Evolutionary conservation across 2,888 invertebrate genomes (phyloP).

Genomic region (Zaprionus bogoriensis): DNA sequence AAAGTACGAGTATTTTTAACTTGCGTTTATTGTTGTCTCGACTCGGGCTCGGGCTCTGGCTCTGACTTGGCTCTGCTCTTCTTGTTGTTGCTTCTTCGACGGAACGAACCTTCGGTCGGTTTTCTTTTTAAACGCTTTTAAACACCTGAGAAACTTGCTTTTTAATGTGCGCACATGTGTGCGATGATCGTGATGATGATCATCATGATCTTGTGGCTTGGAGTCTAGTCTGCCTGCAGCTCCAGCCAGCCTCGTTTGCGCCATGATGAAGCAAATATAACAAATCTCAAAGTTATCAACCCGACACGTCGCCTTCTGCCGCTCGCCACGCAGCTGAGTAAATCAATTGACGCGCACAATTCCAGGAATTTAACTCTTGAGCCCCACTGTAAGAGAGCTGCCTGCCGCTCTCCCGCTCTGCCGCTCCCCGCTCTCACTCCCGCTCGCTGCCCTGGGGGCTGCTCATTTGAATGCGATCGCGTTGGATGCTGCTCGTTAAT

Average conservation of each 20-base stretch:
- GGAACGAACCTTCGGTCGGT: conserved; percentile 59
- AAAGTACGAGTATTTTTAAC: conserved; percentile 74
- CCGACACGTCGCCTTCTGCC: conserved; percentile 46
- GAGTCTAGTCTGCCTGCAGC: conserved; percentile 10
- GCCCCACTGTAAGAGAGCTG: neutral
- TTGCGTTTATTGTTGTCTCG: conserved; percentile 70
- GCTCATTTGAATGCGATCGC: conserved; percentile 67
- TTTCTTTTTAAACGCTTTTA: conserved; percentile 78
- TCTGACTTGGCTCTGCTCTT: conserved; percentile 26
- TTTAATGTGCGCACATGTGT: conserved; percentile 77
- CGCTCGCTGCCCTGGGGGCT: conserved; percentile 1
- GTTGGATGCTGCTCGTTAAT: conserved; percentile 50
- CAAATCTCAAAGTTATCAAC: conserved; percentile 77
- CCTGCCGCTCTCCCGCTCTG: neutral
- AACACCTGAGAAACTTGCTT: conserved; percentile 79
- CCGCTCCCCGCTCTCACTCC: neutral
- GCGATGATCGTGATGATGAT: conserved; percentile 8
- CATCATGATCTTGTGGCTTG: conserved; percentile 28
- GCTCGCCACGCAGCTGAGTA: conserved; percentile 81
- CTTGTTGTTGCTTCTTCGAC: too few species aligned
- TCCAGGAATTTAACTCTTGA: conserved; percentile 80
- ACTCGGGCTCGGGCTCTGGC: too few species aligned
- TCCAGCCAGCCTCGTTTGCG: conserved; percentile 69
- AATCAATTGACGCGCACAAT: conserved; percentile 83
- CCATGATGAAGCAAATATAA: conserved; percentile 75